These are phyloP conservation scores for Gymnoscelis rufifasciata DNA, from an alignment of 2,888 invertebrate species.

Conservation along the genomic window DNA sequence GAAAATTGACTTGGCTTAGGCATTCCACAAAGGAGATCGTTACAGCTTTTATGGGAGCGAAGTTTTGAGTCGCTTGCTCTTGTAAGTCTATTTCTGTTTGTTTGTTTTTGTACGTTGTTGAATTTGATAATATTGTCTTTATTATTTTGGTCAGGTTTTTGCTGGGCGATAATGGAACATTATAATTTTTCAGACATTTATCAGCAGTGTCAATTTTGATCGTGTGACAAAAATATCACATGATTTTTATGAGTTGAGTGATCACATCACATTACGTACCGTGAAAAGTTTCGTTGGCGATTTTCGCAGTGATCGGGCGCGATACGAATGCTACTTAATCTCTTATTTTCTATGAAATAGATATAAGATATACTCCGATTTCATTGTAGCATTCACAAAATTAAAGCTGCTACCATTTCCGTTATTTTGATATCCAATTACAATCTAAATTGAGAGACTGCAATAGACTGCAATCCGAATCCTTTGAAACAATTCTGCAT, in stretches of 20 bases:
- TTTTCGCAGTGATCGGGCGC: no score
- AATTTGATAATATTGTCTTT: conserved; percentile 10
- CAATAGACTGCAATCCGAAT: conserved; percentile 12
- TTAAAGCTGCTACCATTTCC: not conserved
- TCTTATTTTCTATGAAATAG: no score
- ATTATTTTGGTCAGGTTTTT: no score
- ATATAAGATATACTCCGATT: no score
- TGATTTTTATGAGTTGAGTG: no score
- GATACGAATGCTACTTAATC: no score
- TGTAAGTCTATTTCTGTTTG: conserved; percentile 10
- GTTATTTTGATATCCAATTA: not conserved
- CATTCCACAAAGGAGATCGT: conserved; percentile 50
- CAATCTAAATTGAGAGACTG: not conserved
- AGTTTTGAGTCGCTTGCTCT: conserved; percentile 38
- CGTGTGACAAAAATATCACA: no score
- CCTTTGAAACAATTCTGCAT: conserved; percentile 22
- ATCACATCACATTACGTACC: no score
- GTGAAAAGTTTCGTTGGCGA: no score
- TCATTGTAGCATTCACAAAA: not conserved
- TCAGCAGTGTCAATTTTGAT: no score
- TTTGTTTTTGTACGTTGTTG: conserved; percentile 13
- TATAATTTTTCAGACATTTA: no score
- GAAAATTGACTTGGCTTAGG: conserved; percentile 34
- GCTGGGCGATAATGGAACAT: no score
- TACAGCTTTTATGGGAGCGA: conserved; percentile 44